phyloP scores from a whole-genome alignment of 2,797 vertebrate species.

The Smutsia temminckii region DNA sequence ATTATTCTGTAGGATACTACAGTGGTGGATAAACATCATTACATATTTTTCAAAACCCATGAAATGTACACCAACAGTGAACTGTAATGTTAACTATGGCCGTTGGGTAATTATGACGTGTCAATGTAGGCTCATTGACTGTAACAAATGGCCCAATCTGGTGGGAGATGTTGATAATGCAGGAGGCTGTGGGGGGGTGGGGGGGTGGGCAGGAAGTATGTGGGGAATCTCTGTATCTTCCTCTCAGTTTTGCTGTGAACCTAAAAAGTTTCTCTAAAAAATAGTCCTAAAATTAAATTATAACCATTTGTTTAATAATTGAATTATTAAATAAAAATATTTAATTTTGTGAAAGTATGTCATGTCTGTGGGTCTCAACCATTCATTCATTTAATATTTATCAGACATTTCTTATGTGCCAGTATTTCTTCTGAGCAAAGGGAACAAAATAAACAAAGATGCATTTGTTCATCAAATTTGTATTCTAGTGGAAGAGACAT shows the following conservation, averaged over 20 bases:
- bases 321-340: background rate
- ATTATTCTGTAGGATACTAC: background rate
- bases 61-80: background rate
- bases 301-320: background rate
- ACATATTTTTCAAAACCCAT: background rate
- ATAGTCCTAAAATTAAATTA: background rate
- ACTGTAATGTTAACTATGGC: background rate
- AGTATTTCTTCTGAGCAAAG: background rate
- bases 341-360: background rate
- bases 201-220: accelerated
- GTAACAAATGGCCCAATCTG: background rate
- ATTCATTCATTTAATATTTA: background rate
- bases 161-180: background rate
- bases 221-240: background rate
- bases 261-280: background rate
- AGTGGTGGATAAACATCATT: background rate
- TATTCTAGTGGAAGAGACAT: background rate
- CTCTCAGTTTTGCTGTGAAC: background rate
- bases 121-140: background rate
- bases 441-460: background rate
- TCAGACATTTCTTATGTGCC: background rate
- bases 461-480: background rate
- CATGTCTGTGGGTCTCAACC: background rate
- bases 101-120: background rate
- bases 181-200: background rate